phyloP scores from a whole-genome alignment of 2,113 vertebrate species.

The Mugil cephalus region DNA sequence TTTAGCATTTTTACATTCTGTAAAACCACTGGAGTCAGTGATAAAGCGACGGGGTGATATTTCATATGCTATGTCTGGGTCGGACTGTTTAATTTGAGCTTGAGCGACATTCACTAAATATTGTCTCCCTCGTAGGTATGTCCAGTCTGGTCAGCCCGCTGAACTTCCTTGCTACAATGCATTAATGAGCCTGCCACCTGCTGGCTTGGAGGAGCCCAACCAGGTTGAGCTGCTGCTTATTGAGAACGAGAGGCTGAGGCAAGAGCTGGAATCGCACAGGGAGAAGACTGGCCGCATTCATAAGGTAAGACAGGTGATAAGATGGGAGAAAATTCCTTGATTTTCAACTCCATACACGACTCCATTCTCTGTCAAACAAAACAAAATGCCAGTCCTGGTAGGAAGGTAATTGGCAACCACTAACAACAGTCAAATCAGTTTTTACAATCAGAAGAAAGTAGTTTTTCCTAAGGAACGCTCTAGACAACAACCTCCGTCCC shows the following conservation, averaged over 20 bases:
- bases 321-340: too few relatives aligned
- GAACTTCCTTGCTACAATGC: constrained; percentile 80
- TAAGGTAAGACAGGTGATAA: constrained; percentile 89
- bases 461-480: too few relatives aligned
- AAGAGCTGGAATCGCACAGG: constrained; percentile 88
- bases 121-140: constrained; percentile 81
- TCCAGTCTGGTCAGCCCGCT: constrained; percentile 80
- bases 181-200: constrained; percentile 77
- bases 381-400: neutral
- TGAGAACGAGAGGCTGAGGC: constrained; percentile 92
- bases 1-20: constrained; percentile 52
- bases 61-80: neutral
- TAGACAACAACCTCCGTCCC: constrained; percentile 18
- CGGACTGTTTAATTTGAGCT: neutral
- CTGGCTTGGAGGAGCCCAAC: constrained; percentile 87
- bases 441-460: constrained; percentile 4
- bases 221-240: constrained; percentile 88
- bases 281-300: constrained; percentile 93
- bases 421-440: neutral
- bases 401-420: neutral
- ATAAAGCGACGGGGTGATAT: constrained; percentile 39
- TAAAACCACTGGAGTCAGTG: constrained; percentile 30
- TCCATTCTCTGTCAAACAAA: neutral
- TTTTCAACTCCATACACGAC: too few relatives aligned
- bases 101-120: neutral